Percentiles rank a stretch among this genome's conserved stretches.
Conservation (phyloP, 2,113 vertebrate genomes). For the Orientallactaga bullata region DNA sequence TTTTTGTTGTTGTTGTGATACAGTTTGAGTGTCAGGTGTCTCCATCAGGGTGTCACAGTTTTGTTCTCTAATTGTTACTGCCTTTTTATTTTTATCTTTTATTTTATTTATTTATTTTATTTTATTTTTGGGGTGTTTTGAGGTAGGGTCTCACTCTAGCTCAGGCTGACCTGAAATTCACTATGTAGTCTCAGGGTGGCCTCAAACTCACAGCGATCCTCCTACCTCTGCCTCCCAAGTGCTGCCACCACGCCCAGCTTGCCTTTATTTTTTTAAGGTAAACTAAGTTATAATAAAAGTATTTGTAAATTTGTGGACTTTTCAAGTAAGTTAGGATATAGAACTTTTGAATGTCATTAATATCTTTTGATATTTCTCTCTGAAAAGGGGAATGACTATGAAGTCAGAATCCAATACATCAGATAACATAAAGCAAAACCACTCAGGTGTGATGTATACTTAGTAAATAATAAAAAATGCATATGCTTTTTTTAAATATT, state of each 20-base stretch:
- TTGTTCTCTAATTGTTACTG: neutral
- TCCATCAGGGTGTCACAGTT: neutral
- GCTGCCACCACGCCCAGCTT: too few species aligned
- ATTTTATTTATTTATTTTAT: too few species aligned
- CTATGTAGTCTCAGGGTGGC: too few species aligned
- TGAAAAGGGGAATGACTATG: neutral
- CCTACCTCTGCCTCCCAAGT: too few species aligned
- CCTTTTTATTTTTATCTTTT: neutral
- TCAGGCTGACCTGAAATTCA: too few species aligned
- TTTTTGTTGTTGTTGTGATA: constrained; percentile 9
- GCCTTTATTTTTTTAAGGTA: neutral
- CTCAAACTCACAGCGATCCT: too few species aligned
- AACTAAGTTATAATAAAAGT: constrained; percentile 32
- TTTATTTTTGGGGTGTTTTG: too few species aligned
- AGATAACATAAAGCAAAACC: constrained; percentile 33
- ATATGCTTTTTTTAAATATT: neutral
- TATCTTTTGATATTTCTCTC: neutral
- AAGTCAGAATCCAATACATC: neutral
- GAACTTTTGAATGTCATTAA: neutral
- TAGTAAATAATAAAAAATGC: neutral
- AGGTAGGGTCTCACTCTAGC: too few species aligned
- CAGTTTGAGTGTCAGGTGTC: neutral
- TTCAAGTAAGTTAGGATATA: neutral
- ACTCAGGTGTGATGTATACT: neutral
- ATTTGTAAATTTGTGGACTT: constrained; percentile 24